A percentile compares a stretch with the other conserved stretches of the same genome.
phyloP scores from a whole-genome alignment of 30 jellyfish, hydroid and myxozoan species.

The Cassiopea andromeda region DNA sequence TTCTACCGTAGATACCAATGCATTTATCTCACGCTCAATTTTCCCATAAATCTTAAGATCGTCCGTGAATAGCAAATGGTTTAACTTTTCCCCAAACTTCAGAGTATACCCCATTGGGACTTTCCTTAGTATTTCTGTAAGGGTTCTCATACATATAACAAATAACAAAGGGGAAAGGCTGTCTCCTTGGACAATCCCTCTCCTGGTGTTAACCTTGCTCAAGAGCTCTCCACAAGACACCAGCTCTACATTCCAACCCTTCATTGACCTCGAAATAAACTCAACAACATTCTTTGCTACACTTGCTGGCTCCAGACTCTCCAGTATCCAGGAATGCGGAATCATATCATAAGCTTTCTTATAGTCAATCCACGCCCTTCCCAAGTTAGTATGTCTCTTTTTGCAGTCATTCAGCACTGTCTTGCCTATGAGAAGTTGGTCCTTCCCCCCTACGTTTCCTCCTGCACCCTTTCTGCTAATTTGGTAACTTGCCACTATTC shows the following conservation, averaged over 20 bases:
- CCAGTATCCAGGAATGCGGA: neutral
- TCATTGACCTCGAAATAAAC: neutral
- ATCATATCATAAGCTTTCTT: too few species aligned
- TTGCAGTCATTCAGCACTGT: neutral
- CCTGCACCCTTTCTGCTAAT: too few species aligned
- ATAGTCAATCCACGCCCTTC: neutral
- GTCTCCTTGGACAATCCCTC: constrained; percentile 42
- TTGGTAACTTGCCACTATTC: too few species aligned
- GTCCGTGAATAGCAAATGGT: constrained; percentile 17
- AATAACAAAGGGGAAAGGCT: constrained; percentile 47
- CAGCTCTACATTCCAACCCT: constrained; percentile 11
- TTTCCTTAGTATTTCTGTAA: constrained; percentile 30
- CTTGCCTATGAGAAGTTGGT: neutral
- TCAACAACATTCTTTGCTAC: neutral
- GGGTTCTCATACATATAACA: constrained; percentile 34
- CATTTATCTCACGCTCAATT: too few species aligned
- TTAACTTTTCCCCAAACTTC: constrained; percentile 51
- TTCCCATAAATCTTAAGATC: too few species aligned
- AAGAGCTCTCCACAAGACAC: neutral
- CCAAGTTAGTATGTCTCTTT: neutral
- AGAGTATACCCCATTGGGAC: constrained; percentile 42
- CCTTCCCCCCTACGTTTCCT: too few species aligned
- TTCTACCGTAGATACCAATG: too few species aligned
- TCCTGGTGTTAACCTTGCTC: constrained; percentile 10
- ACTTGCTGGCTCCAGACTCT: neutral